Percentiles rank a stretch among this genome's conserved stretches.
Conservation (phyloP, 2,797 vertebrate species). For the Lophius americanus region DNA sequence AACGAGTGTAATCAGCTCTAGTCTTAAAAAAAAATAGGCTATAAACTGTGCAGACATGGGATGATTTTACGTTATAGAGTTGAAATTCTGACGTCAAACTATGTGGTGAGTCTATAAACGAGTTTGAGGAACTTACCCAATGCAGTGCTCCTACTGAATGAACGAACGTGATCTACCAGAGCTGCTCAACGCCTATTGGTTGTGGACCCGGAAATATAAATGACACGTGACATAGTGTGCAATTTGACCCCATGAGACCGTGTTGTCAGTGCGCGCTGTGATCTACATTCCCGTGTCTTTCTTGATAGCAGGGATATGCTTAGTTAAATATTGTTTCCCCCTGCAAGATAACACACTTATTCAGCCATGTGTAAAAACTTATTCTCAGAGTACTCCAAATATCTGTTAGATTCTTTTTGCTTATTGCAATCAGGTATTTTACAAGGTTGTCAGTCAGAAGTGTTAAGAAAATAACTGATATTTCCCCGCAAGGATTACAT, state of each 20-base stretch:
- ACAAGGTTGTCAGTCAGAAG: no score
- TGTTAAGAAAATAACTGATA: no score
- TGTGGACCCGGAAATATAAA: constrained; percentile 21
- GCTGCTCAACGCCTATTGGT: constrained; percentile 49
- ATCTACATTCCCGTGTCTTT: no score
- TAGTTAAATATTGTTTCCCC: background rate
- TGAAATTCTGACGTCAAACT: no score
- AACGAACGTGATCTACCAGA: background rate
- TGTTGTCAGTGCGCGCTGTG: background rate
- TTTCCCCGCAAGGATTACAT: constrained; percentile 1
- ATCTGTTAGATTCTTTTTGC: no score
- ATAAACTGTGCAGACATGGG: background rate
- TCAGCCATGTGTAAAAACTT: background rate
- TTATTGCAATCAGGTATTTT: no score
- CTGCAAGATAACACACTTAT: background rate
- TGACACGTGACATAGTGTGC: background rate
- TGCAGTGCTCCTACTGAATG: background rate
- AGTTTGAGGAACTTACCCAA: constrained; percentile 45
- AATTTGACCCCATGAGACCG: background rate
- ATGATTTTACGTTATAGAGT: background rate
- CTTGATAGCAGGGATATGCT: background rate
- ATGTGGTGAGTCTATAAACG: background rate
- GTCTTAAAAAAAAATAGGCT: no score
- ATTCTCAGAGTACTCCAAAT: no score
- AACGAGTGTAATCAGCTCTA: no score